phyloP scores from a whole-genome alignment of 2,888 invertebrate genomes.

The Gymnoscelis rufifasciata region DNA sequence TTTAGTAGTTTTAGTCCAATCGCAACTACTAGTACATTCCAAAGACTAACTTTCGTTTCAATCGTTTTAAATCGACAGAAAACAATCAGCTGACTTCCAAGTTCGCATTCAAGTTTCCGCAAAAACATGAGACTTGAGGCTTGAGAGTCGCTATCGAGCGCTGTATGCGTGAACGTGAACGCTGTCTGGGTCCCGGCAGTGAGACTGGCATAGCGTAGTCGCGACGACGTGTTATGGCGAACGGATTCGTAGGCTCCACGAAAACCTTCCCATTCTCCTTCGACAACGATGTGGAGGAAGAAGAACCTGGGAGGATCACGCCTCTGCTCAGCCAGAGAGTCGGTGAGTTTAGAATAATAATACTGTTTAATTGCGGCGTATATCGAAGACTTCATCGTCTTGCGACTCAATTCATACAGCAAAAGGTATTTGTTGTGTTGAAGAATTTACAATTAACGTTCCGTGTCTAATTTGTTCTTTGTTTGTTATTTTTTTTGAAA shows the following conservation, averaged over 20 bases:
- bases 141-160: constrained; percentile 27
- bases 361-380: not conserved
- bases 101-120: not conserved
- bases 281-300: constrained; percentile 68
- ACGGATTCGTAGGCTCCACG: constrained; percentile 70
- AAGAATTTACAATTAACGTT: too few relatives aligned
- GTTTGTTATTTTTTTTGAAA: too few relatives aligned
- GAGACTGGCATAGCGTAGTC: constrained; percentile 14
- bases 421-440: not conserved
- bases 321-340: constrained; percentile 59
- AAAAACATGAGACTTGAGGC: constrained; percentile 10
- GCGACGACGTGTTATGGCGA: constrained; percentile 45
- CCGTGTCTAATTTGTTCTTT: too few relatives aligned
- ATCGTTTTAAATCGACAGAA: too few relatives aligned
- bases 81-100: not conserved
- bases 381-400: not conserved
- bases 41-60: too few relatives aligned
- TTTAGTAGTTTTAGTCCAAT: too few relatives aligned
- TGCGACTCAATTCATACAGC: not conserved
- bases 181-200: constrained; percentile 30
- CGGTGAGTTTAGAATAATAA: constrained; percentile 47
- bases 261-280: constrained; percentile 74
- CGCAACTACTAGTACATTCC: too few relatives aligned
- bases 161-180: constrained; percentile 20
- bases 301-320: constrained; percentile 48